These are phyloP conservation scores for Drosophila aff. DNA, from an alignment of 1,140 invertebrate genomes.

Conservation along the genomic window DNA sequence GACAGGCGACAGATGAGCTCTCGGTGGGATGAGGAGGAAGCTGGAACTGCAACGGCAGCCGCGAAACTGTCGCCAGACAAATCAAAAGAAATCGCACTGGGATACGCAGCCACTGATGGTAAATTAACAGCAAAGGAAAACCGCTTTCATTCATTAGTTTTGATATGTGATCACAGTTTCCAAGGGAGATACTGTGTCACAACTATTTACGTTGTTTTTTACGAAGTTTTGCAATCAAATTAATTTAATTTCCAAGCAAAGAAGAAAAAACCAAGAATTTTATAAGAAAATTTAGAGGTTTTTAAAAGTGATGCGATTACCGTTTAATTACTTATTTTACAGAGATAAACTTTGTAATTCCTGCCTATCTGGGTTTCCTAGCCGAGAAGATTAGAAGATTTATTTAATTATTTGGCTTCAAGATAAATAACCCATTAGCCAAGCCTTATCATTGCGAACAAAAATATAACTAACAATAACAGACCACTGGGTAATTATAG, in stretches of 20 bases:
- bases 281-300: neutral
- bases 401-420: too few relatives aligned
- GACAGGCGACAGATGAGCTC: conserved; percentile 55
- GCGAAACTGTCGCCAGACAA: conserved; percentile 41
- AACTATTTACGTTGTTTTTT: neutral
- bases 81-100: conserved; percentile 58
- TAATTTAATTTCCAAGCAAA: neutral
- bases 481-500: neutral
- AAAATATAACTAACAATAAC: neutral
- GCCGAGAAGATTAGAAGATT: neutral
- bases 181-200: neutral
- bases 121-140: conserved; percentile 35
- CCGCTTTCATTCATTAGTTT: conserved; percentile 42
- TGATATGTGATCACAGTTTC: conserved; percentile 3
- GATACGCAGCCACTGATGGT: conserved; percentile 14
- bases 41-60: conserved; percentile 7
- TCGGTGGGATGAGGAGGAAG: conserved; percentile 26
- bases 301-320: neutral
- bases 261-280: neutral
- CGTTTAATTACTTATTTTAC: neutral
- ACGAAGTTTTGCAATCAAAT: neutral
- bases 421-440: neutral
- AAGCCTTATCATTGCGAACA: neutral
- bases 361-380: neutral
- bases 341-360: neutral